Conservation (phyloP, 1,140 invertebrate genomes). For the Drosophila watanabei region DNA sequence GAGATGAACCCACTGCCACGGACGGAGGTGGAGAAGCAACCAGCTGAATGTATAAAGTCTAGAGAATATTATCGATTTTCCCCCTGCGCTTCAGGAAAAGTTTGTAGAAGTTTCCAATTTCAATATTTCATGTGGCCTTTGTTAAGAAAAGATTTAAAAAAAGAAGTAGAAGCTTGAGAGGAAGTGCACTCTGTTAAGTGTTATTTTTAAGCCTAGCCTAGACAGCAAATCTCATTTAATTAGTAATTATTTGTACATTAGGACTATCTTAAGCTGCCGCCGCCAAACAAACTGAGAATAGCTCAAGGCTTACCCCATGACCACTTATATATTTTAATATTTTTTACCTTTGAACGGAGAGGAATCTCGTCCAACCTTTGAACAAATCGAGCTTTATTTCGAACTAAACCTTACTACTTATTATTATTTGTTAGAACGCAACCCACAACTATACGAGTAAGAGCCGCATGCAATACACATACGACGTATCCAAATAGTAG, state of each 20-base stretch:
- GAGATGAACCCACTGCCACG: slow-evolving; percentile 32
- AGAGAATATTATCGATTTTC: slow-evolving; percentile 41
- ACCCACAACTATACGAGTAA: slow-evolving; percentile 2
- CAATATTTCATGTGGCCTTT: slow-evolving; percentile 80
- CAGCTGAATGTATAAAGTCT: slow-evolving; percentile 49
- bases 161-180: slow-evolving; percentile 18
- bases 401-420: slow-evolving; percentile 42
- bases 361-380: slow-evolving; percentile 59
- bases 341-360: slow-evolving; percentile 36
- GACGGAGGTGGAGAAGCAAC: slow-evolving; percentile 15
- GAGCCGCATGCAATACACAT: slow-evolving; percentile 59
- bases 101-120: slow-evolving; percentile 69
- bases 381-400: slow-evolving; percentile 77
- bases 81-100: slow-evolving; percentile 21
- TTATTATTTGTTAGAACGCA: slow-evolving; percentile 47
- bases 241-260: slow-evolving; percentile 56
- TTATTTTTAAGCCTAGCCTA: slow-evolving; percentile 58
- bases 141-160: slow-evolving; percentile 46
- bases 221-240: slow-evolving; percentile 58
- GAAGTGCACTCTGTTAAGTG: slow-evolving; percentile 41
- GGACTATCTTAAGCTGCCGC: slow-evolving; percentile 27
- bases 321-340: slow-evolving; percentile 31
- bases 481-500: slow-evolving; percentile 81
- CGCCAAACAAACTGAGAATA: slow-evolving; percentile 37
- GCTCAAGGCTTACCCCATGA: slow-evolving; percentile 23